Conservation (phyloP, 2,888 invertebrate species). For the Bombyx huttoni region DNA sequence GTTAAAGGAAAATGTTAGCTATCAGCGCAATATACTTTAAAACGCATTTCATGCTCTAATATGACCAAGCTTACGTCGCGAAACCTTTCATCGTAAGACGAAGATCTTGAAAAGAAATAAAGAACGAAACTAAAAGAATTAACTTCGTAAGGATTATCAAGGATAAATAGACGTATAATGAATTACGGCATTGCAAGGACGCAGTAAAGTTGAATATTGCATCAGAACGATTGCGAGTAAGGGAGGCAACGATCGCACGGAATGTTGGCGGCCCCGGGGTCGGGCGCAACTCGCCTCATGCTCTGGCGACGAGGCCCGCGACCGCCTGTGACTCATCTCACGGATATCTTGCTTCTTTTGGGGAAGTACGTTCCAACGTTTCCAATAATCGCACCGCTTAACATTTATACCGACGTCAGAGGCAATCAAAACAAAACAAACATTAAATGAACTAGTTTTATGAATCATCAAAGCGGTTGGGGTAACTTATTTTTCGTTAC, state of each 20-base stretch:
- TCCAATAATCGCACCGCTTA: slow-evolving; percentile 26
- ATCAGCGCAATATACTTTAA: background rate
- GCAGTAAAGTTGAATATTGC: slow-evolving; percentile 72
- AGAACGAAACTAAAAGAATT: slow-evolving; percentile 40
- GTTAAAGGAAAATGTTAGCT: no score
- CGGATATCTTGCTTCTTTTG: slow-evolving; percentile 33
- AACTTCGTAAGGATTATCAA: slow-evolving; percentile 36
- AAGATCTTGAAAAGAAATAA: slow-evolving; percentile 43
- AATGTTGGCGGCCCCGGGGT: slow-evolving; percentile 39
- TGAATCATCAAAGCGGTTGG: background rate
- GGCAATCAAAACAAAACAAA: slow-evolving; percentile 3
- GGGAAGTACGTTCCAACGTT: slow-evolving; percentile 50
- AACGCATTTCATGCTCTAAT: background rate
- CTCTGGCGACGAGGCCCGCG: slow-evolving; percentile 15
- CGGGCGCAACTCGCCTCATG: slow-evolving; percentile 11
- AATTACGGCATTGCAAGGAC: slow-evolving; percentile 73
- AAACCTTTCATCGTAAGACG: background rate
- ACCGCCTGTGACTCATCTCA: slow-evolving; percentile 42
- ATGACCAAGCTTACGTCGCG: background rate
- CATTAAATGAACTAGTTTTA: slow-evolving; percentile 16
- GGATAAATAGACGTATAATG: slow-evolving; percentile 55
- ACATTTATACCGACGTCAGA: slow-evolving; percentile 38
- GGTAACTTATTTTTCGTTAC: background rate
- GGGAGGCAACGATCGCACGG: slow-evolving; percentile 64
- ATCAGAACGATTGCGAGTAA: slow-evolving; percentile 57